These are phyloP conservation scores for Myopa tessellatipennis DNA, from an alignment of 2,888 invertebrate genomes.

Conservation along the genomic window DNA sequence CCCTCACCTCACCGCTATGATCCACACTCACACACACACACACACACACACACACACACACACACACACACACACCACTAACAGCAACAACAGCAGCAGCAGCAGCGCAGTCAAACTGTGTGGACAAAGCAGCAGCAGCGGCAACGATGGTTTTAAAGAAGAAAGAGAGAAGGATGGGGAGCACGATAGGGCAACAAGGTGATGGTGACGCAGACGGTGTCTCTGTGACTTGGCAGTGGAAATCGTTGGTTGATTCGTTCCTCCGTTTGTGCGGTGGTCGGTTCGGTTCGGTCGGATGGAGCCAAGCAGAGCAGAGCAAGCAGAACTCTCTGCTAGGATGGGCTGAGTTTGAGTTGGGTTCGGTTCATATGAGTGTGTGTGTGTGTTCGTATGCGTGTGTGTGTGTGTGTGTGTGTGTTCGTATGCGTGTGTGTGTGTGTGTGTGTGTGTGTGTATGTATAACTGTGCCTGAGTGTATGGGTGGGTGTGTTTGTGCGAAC, in stretches of 20 bases:
- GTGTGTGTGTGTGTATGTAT: background rate
- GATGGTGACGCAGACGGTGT: slow-evolving; percentile 16
- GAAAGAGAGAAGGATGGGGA: background rate
- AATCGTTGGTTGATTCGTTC: slow-evolving; percentile 27
- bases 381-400: background rate
- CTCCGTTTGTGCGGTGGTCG: background rate
- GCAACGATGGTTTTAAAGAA: background rate
- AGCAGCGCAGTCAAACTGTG: background rate
- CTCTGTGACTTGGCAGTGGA: slow-evolving; percentile 33
- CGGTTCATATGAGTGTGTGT: slow-evolving; percentile 21
- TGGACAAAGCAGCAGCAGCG: background rate
- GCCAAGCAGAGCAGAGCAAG: background rate
- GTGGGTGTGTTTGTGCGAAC: slow-evolving; percentile 23
- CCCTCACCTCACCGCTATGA: background rate
- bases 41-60: background rate
- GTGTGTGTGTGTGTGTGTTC: background rate
- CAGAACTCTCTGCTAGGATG: background rate
- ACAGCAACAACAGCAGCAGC: background rate
- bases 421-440: background rate
- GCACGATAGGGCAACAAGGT: background rate
- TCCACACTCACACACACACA: no score
- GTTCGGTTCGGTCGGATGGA: background rate
- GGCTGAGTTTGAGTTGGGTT: slow-evolving; percentile 21
- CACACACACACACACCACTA: slow-evolving; percentile 3
- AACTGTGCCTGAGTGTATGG: background rate